Evolutionary conservation across 2,113 vertebrate species (phyloP).

Genomic region (Sorex fumeus): DNA sequence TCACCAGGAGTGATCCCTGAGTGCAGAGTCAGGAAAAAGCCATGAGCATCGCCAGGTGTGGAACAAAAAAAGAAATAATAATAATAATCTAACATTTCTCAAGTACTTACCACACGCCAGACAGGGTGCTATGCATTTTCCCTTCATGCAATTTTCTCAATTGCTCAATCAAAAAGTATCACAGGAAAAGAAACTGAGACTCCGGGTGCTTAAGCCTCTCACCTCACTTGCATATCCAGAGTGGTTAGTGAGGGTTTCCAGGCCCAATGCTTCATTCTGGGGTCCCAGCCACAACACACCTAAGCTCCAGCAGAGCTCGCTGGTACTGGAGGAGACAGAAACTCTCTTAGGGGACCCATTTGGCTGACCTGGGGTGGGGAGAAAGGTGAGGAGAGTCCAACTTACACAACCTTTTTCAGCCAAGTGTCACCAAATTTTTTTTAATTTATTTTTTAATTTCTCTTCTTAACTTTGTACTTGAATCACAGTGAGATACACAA

Average conservation of each 20-base stretch:
- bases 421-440: too few relatives aligned
- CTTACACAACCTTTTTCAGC: too few relatives aligned
- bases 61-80: too few relatives aligned
- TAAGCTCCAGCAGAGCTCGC: not conserved
- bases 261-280: not conserved
- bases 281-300: not conserved
- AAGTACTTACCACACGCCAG: not conserved
- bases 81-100: not conserved
- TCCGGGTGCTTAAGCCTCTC: not conserved
- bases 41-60: too few relatives aligned
- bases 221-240: not conserved
- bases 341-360: not conserved
- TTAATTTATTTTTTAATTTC: too few relatives aligned
- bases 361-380: not conserved
- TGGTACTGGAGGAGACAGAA: not conserved
- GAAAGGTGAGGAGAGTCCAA: not conserved
- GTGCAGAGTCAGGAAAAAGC: too few relatives aligned
- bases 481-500: too few relatives aligned
- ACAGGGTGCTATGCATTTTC: not conserved
- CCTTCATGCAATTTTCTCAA: not conserved
- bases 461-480: too few relatives aligned
- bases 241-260: not conserved
- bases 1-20: too few relatives aligned
- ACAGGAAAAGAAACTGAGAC: not conserved
- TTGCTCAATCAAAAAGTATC: not conserved